Percentiles rank a stretch among this genome's conserved stretches.
phyloP scores from a whole-genome alignment of 2,888 invertebrate species.

The Drosophila mimica region DNA sequence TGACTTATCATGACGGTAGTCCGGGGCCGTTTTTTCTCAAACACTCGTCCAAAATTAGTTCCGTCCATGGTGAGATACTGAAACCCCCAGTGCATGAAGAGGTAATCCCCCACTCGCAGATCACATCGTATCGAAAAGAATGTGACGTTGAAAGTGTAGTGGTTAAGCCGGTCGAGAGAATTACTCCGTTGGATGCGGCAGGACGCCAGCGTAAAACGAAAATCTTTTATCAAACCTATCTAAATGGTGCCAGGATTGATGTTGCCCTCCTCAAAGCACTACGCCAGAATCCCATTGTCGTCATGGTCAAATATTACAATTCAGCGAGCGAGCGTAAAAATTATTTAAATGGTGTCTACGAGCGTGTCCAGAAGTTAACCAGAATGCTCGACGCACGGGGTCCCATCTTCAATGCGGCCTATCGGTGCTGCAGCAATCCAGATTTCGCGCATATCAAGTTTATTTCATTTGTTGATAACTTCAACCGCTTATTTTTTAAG shows the following conservation, averaged over 20 bases:
- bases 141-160: constrained; percentile 56
- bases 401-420: constrained; percentile 64
- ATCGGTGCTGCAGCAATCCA: constrained; percentile 13
- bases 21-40: constrained; percentile 47
- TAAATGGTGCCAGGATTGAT: constrained; percentile 51
- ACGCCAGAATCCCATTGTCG: constrained; percentile 42
- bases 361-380: constrained; percentile 45
- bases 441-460: too few species aligned
- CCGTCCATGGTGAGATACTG: constrained; percentile 18
- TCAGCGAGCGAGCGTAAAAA: constrained; percentile 16
- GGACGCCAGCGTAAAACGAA: constrained; percentile 59
- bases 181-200: constrained; percentile 59
- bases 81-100: not conserved
- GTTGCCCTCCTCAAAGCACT: constrained; percentile 51
- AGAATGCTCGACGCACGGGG: constrained; percentile 67
- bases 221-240: constrained; percentile 56
- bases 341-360: constrained; percentile 23
- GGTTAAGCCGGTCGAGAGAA: constrained; percentile 5
- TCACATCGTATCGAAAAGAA: constrained; percentile 4
- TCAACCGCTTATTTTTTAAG: too few species aligned
- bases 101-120: constrained; percentile 34
- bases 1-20: constrained; percentile 1
- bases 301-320: constrained; percentile 21
- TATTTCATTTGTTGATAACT: too few species aligned
- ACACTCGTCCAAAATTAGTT: constrained; percentile 20